These are phyloP conservation scores for Glaucomys volans DNA, from an alignment of 2,113 vertebrate species.

Conservation along the genomic window DNA sequence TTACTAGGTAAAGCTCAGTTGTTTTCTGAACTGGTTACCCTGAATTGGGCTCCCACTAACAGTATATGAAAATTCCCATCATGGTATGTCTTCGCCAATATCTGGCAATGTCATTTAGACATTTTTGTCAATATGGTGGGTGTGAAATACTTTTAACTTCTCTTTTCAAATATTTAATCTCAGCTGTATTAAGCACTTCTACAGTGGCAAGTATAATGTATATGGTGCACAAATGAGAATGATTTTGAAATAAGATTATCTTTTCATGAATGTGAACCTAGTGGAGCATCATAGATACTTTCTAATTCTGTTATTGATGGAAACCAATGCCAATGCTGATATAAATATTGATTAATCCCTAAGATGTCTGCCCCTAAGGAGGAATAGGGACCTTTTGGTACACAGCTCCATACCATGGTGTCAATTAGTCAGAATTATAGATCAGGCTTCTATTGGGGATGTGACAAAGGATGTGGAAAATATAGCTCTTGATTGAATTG, in stretches of 20 bases:
- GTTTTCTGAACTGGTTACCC: neutral
- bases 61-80: neutral
- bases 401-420: neutral
- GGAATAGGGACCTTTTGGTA: neutral
- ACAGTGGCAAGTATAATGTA: neutral
- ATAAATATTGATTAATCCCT: neutral
- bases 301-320: neutral
- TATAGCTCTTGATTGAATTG: neutral
- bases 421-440: neutral
- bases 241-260: conserved; percentile 1
- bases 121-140: neutral
- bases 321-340: neutral
- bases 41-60: neutral
- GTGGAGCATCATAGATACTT: neutral
- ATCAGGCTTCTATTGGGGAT: neutral
- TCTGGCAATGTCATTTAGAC: neutral
- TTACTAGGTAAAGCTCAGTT: neutral
- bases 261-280: neutral
- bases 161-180: conserved; percentile 23
- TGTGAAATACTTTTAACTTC: neutral
- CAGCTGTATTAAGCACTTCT: neutral
- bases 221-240: neutral
- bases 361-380: neutral
- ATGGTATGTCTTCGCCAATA: neutral
- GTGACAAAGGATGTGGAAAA: conserved; percentile 18